Percentiles rank a stretch among this genome's conserved stretches.
Conservation (phyloP, 2,888 invertebrate genomes). For the Entomobrya proxima region DNA sequence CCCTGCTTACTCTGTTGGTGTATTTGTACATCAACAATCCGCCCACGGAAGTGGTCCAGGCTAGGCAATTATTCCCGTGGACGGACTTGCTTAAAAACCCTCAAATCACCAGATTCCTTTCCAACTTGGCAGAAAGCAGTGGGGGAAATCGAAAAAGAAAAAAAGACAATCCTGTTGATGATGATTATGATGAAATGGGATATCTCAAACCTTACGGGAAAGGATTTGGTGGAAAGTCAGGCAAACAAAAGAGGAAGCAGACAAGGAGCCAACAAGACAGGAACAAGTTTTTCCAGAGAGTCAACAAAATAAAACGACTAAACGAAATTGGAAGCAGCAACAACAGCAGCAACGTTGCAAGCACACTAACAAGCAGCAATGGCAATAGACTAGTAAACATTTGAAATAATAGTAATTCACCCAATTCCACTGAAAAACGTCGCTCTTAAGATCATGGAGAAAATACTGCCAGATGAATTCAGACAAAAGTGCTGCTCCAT, state of each 20-base stretch:
- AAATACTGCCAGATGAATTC: too few species aligned
- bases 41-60: slow-evolving; percentile 75
- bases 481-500: too few species aligned
- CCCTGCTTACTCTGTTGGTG: slow-evolving; percentile 64
- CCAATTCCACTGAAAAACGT: too few species aligned
- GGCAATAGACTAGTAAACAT: too few species aligned
- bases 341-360: neutral
- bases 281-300: slow-evolving; percentile 21
- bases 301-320: slow-evolving; percentile 13
- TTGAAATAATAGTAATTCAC: too few species aligned
- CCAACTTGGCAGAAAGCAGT: slow-evolving; percentile 42
- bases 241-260: slow-evolving; percentile 44
- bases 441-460: too few species aligned
- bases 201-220: slow-evolving; percentile 51
- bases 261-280: slow-evolving; percentile 28
- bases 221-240: slow-evolving; percentile 46
- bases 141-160: neutral
- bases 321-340: neutral
- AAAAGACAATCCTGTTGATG: neutral
- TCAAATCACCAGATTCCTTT: slow-evolving; percentile 67
- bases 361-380: neutral
- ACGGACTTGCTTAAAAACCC: slow-evolving; percentile 67
- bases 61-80: slow-evolving; percentile 58
- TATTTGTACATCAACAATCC: slow-evolving; percentile 74
- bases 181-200: neutral